A percentile compares a stretch with the other conserved stretches of the same genome.
Evolutionary conservation across 2,113 vertebrate genomes (phyloP).

Genomic region (Scophthalmus maximus): DNA sequence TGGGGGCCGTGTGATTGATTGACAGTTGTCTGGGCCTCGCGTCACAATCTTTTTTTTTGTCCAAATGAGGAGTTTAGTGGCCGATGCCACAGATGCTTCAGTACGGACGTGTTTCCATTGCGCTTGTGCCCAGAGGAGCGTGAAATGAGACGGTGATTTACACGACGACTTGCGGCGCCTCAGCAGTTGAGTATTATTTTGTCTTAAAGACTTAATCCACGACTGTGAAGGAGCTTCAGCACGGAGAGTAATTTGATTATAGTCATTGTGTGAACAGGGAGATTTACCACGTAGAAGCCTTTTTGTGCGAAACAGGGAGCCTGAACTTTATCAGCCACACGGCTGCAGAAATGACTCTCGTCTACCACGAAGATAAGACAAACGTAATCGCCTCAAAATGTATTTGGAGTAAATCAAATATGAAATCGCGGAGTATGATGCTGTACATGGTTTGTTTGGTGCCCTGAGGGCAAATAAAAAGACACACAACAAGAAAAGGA

Average conservation of each 20-base stretch:
- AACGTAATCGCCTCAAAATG: not conserved
- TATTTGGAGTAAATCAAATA: not conserved
- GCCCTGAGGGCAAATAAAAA: not conserved
- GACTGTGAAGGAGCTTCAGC: slow-evolving; percentile 51
- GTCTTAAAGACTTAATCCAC: slow-evolving; percentile 58
- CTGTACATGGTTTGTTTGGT: not conserved
- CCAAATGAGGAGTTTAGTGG: slow-evolving; percentile 9
- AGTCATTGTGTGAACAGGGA: slow-evolving; percentile 40
- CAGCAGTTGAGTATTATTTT: slow-evolving; percentile 40
- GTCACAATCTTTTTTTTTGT: not conserved
- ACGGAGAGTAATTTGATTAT: slow-evolving; percentile 61
- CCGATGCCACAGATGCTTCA: not conserved
- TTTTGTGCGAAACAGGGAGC: slow-evolving; percentile 32
- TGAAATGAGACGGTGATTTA: slow-evolving; percentile 11
- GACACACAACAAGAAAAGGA: too few relatives aligned
- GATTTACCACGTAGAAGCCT: slow-evolving; percentile 39
- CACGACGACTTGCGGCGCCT: not conserved
- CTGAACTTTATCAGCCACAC: slow-evolving; percentile 35
- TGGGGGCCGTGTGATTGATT: not conserved
- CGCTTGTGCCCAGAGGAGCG: slow-evolving; percentile 1
- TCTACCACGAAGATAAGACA: slow-evolving; percentile 38
- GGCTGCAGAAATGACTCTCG: slow-evolving; percentile 28
- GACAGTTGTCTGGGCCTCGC: slow-evolving; percentile 1
- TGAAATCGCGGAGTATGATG: too few relatives aligned
- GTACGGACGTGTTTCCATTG: slow-evolving; percentile 5